Evolutionary conservation across 2,797 vertebrate species (phyloP), one percentile per base, ranked within the genome.

Genomic region (Sphaeramia orbicularis): DNA sequence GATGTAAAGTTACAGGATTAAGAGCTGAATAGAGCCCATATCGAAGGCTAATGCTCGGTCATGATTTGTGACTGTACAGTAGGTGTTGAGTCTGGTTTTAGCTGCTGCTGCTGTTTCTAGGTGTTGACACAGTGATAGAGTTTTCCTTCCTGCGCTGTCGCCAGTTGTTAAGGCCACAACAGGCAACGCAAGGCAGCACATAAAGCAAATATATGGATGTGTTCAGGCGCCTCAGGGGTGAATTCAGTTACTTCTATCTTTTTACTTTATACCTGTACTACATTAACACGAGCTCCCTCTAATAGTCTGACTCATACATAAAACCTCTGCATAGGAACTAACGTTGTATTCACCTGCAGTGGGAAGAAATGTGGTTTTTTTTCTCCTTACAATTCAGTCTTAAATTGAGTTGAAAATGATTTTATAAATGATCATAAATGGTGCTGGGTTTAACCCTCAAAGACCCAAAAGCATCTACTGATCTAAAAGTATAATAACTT

Each of bases 71-170:
- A 44, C 12, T 16, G n/a, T n/a, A n/a, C n/a, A n/a, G 2, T 1
- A 3, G 37, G 36, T 3, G 36, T 69, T 51, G 32, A 38, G 19
- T 58, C 41, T 47, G 42, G 38, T 52, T 18, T 7, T 3, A 42
- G 54, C 18, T 18, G 53, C 53, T 42, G n/a, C 43, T 45, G 35
- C 27, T 61, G 40, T 47, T 68, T 15, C 40, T 30, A 21, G 45
- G 36, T 37, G 38, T 57, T 79, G 73, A 74, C 67, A 77, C 76
- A 63, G 78, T 57, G 65, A 70, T 78, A 49, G 73, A n/a, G n/a
- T 59, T 60, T 76, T 74, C 74, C 36, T 36, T 53, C 56, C 50
- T 54, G 10, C 37, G 15, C 51, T 55, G 52, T 65, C 63, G 38
- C 41, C 36, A 49, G 13, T 37, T 37, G n/a, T 38, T 35, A 43